Percentiles rank a stretch among this genome's conserved stretches.
Evolutionary conservation across 2,797 vertebrate species (phyloP).

Genomic region (Dermochelys coriacea): DNA sequence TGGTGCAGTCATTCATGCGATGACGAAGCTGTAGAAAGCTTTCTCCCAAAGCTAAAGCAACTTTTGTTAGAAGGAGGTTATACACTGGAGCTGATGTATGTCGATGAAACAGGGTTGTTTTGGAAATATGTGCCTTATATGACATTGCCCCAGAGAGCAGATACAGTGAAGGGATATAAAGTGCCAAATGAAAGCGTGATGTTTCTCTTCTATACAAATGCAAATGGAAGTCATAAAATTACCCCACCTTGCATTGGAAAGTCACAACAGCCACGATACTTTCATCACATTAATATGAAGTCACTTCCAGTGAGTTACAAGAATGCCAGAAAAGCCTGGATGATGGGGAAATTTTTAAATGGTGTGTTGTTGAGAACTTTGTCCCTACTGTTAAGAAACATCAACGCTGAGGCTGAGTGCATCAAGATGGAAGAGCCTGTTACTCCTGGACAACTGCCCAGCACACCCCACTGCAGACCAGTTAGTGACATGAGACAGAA

Average conservation of each 20-base stretch:
- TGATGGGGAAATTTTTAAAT: not conserved
- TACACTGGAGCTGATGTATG: not conserved
- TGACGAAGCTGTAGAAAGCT: not conserved
- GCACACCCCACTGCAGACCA: not conserved
- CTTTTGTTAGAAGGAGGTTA: not conserved
- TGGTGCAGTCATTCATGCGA: too few relatives aligned
- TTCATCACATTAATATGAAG: not conserved
- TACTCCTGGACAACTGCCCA: not conserved
- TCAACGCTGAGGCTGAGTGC: not conserved
- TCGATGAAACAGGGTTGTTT: not conserved
- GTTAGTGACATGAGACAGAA: too few relatives aligned
- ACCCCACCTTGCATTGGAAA: not conserved
- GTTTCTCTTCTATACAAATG: not conserved
- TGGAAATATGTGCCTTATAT: not conserved
- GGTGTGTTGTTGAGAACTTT: not conserved
- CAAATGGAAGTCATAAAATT: not conserved
- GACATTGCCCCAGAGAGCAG: not conserved
- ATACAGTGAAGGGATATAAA: not conserved
- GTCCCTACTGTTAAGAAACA: not conserved
- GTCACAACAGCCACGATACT: not conserved
- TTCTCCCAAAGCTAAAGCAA: not conserved
- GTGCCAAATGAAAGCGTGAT: not conserved
- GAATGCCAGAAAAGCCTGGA: not conserved
- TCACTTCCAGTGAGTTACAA: not conserved
- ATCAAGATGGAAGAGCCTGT: not conserved